A percentile compares a stretch with the other conserved stretches of the same genome.
Evolutionary conservation across 2,888 invertebrate genomes (phyloP).

Genomic region (Melanotus villosus): DNA sequence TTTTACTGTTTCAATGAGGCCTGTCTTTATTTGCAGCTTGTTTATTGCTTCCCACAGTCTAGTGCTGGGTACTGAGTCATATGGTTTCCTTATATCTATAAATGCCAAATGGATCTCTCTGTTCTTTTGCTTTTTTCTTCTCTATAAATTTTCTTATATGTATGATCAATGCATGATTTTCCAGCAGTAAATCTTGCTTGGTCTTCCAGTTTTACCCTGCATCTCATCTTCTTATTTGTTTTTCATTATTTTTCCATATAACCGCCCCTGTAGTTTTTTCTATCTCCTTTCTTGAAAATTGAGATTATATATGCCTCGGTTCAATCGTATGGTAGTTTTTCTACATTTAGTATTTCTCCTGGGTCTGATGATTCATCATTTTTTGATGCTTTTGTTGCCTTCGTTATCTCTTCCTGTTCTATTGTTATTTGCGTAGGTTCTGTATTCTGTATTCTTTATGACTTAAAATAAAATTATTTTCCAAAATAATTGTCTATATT

Average conservation of each 20-base stretch:
- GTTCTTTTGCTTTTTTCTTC: slow-evolving; percentile 4
- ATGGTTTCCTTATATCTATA: neutral
- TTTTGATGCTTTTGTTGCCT: neutral
- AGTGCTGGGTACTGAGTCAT: neutral
- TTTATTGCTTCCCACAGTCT: neutral
- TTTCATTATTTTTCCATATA: neutral
- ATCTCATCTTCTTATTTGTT: neutral
- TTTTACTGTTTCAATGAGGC: slow-evolving; percentile 2
- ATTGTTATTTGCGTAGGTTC: neutral
- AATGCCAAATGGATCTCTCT: neutral
- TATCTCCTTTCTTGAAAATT: neutral
- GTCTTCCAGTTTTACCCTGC: neutral
- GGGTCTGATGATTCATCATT: neutral
- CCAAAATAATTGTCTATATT: too few relatives aligned
- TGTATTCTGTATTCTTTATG: too few relatives aligned
- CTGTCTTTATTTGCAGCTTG: neutral
- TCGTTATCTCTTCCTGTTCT: neutral
- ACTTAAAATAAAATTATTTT: too few relatives aligned
- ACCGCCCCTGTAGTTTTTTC: neutral
- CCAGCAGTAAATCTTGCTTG: slow-evolving; percentile 5
- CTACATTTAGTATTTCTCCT: neutral
- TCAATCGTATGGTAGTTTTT: neutral
- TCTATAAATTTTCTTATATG: neutral
- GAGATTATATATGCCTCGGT: neutral
- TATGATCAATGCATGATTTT: slow-evolving; percentile 1